Evolutionary conservation across 1,140 invertebrate genomes (phyloP).

Genomic region (Hypothenemus hampei): DNA sequence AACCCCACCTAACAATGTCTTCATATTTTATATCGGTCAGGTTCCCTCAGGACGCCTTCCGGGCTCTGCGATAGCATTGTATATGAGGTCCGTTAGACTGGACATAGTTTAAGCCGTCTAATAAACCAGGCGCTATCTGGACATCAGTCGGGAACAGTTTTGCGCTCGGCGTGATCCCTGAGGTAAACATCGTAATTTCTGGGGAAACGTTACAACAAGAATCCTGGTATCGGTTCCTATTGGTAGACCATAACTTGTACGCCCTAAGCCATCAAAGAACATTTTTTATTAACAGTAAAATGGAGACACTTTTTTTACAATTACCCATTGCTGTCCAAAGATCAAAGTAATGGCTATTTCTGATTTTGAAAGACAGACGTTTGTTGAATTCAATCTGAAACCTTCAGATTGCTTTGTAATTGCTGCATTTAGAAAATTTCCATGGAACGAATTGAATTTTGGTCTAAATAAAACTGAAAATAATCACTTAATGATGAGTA

Average conservation of each 20-base stretch:
- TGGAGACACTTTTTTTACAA: too few relatives aligned
- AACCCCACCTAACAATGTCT: constrained; percentile 16
- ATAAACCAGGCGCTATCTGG: constrained; percentile 47
- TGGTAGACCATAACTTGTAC: constrained; percentile 19
- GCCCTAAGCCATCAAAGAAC: constrained; percentile 10
- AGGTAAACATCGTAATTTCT: constrained; percentile 47
- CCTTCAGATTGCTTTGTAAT: too few relatives aligned
- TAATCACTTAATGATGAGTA: too few relatives aligned
- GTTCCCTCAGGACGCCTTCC: constrained; percentile 20
- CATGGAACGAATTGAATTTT: too few relatives aligned
- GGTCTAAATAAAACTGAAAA: too few relatives aligned
- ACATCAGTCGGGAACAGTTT: constrained; percentile 45
- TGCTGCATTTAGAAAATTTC: too few relatives aligned
- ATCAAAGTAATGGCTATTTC: too few relatives aligned
- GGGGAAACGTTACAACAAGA: constrained; percentile 17
- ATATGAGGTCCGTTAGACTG: constrained; percentile 47
- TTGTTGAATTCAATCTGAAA: too few relatives aligned
- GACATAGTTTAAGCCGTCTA: constrained; percentile 48
- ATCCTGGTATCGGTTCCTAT: constrained; percentile 25
- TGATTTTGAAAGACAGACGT: too few relatives aligned
- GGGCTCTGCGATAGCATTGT: constrained; percentile 44
- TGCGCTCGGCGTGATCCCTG: constrained; percentile 38
- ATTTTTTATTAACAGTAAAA: constrained; percentile 14
- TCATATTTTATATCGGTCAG: constrained; percentile 23
- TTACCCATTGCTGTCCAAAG: too few relatives aligned